These are phyloP conservation scores for Mesocricetus auratus DNA, from an alignment of 2,113 vertebrate species.

Conservation along the genomic window DNA sequence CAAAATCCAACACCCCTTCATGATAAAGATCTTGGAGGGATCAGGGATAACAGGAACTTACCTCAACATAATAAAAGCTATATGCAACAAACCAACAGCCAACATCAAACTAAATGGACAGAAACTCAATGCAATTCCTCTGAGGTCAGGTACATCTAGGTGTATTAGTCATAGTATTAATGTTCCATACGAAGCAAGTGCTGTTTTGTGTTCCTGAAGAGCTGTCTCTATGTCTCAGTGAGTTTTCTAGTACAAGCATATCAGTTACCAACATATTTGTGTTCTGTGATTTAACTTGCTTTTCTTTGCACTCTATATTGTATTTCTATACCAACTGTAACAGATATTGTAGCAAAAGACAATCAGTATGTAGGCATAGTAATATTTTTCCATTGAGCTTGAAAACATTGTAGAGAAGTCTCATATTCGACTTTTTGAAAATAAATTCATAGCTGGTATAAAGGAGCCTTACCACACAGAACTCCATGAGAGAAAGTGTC, in stretches of 20 bases:
- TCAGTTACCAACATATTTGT: not conserved
- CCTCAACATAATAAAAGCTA: too few relatives aligned
- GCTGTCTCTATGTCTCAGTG: not conserved
- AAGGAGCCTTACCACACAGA: constrained; percentile 6
- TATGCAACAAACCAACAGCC: too few relatives aligned
- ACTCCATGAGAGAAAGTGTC: not conserved
- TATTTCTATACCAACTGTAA: not conserved
- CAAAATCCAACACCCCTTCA: too few relatives aligned
- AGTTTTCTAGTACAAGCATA: not conserved
- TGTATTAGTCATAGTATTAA: not conserved
- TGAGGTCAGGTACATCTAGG: too few relatives aligned
- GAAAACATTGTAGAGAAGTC: not conserved
- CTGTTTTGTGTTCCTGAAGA: not conserved
- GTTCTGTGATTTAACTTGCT: not conserved
- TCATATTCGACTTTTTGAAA: not conserved
- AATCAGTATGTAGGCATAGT: not conserved
- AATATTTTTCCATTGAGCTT: not conserved
- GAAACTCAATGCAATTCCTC: too few relatives aligned
- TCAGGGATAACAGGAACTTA: too few relatives aligned
- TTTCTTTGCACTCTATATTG: not conserved
- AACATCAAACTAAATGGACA: too few relatives aligned
- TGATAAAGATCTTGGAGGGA: too few relatives aligned
- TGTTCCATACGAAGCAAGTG: not conserved
- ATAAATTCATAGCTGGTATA: not conserved
- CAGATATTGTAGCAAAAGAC: not conserved